A percentile compares a stretch with the other conserved stretches of the same genome.
phyloP scores from a whole-genome alignment of 2,797 vertebrate genomes.

The Arrhamphus sclerolepis region DNA sequence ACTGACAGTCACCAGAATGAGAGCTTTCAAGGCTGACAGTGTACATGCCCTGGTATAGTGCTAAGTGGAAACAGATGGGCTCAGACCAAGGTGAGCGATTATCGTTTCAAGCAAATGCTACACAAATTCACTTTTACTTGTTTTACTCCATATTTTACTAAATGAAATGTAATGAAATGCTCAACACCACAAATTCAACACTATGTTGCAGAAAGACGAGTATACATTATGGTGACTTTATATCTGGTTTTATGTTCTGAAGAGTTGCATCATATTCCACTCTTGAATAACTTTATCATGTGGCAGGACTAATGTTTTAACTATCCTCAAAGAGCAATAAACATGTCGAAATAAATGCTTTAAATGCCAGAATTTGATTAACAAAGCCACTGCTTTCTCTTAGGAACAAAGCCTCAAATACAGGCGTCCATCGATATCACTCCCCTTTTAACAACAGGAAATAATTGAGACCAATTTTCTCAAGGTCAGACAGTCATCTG shows the following conservation, averaged over 20 bases:
- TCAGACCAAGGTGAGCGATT: constrained; percentile 73
- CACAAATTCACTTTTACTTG: constrained; percentile 51
- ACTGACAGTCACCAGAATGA: constrained; percentile 74
- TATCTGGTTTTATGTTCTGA: not conserved
- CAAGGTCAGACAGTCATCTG: constrained; percentile 88
- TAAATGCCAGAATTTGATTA: not conserved
- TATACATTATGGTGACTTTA: not conserved
- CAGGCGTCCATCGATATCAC: constrained; percentile 73
- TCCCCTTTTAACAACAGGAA: constrained; percentile 85
- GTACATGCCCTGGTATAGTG: constrained; percentile 73
- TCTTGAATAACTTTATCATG: not conserved
- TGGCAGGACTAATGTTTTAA: not conserved
- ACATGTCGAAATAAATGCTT: constrained; percentile 6
- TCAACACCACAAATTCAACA: not conserved
- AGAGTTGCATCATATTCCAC: not conserved
- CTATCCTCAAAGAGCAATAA: constrained; percentile 18
- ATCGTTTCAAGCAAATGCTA: constrained; percentile 57
- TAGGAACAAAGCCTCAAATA: constrained; percentile 31
- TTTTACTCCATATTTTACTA: constrained; percentile 28
- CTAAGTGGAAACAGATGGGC: constrained; percentile 84
- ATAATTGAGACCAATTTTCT: constrained; percentile 90
- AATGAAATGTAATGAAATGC: constrained; percentile 18
- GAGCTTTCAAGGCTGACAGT: constrained; percentile 78
- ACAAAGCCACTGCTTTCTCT: constrained; percentile 13
- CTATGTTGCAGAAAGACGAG: not conserved